Base-by-base conservation (phyloP, 2,797 vertebrate species). In the Galaxias olidus region DNA sequence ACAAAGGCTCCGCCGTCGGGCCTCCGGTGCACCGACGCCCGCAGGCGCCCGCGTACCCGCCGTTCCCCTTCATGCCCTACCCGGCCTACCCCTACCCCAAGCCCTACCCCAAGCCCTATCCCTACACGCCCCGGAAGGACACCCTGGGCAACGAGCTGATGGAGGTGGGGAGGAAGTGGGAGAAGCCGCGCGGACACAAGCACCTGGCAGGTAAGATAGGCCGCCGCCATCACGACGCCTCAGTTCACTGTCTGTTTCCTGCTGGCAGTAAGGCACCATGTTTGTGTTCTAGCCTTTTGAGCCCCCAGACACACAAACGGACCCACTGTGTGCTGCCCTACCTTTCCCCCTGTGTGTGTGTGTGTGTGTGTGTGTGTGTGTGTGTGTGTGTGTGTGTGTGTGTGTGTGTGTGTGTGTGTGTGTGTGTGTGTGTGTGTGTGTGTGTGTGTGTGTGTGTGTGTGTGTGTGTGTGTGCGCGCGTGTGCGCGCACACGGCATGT, bases 81-180 rank as follows among this genome's bases (percentile, higher is more conserved):
- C 86, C 82, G 0, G 69, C 78, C 18, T 87, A 84, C 66, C 84
- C 84, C 1, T 84, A 83, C 61, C 65, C 75, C 0, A 72, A 65
- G 44, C 70, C 72, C 11, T 58, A 80, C 60, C 55, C 53, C n/a
- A 86, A 89, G 55, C 73, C 84, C 13, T 84, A 90, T 77, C 85
- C 75, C 11, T 78, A 83, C 79, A 88, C 88, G 54, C 76, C 83
- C 76, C 84, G 86, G 55, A 90, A 86, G 68, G 82, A 90, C 59
- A 46, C 65, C 3, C 60, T 89, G 65, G 90, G 89, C 61, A 94
- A 94, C 14, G 88, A 91, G 74, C 83, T 92, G 70, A 18, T 86
- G 76, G 90, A 90, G 45, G 70, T 78, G 71, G 88, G 79, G 42
- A 88, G 76, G 77, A 89, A 73, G 76, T 90, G 90, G 86, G 89